These are phyloP conservation scores for Harlomillsia oculata DNA, from an alignment of 1,140 invertebrate genomes.

Conservation along the genomic window DNA sequence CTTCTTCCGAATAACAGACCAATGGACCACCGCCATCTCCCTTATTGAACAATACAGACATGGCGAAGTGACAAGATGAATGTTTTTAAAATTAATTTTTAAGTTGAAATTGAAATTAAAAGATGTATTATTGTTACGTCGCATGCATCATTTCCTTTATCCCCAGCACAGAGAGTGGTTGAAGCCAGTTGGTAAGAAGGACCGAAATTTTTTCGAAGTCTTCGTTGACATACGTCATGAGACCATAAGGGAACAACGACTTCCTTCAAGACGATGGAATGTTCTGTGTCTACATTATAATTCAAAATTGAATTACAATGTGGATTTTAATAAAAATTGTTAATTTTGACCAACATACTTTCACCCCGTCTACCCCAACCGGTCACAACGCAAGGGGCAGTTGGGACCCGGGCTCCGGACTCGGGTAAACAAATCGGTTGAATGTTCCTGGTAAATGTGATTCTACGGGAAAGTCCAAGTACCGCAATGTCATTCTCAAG, in stretches of 20 bases:
- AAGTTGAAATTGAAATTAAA: neutral
- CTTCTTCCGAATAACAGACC: slow-evolving; percentile 48
- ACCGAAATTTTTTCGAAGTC: slow-evolving; percentile 42
- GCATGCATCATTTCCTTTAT: slow-evolving; percentile 44
- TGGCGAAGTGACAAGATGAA: neutral
- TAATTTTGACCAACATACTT: slow-evolving; percentile 39
- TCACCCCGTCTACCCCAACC: slow-evolving; percentile 50
- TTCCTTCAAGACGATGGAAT: slow-evolving; percentile 45
- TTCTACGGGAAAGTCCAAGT: slow-evolving; percentile 38
- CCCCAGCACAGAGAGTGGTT: slow-evolving; percentile 48
- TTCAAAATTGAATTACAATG: no score
- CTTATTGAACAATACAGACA: slow-evolving; percentile 39
- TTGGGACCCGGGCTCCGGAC: neutral
- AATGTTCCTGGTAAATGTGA: slow-evolving; percentile 35
- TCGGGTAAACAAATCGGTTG: slow-evolving; percentile 22
- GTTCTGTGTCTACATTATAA: slow-evolving; percentile 24
- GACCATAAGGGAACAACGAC: slow-evolving; percentile 44
- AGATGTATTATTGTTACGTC: slow-evolving; percentile 39
- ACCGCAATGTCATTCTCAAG: slow-evolving; percentile 45
- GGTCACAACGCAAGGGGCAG: slow-evolving; percentile 45
- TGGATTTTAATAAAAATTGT: no score
- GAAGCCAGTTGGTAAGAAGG: slow-evolving; percentile 41
- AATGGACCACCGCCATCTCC: slow-evolving; percentile 61
- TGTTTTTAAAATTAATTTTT: slow-evolving; percentile 1
- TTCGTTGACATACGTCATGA: slow-evolving; percentile 40